Conservation (phyloP, 2,113 vertebrate genomes). For the Pelusios castaneus region DNA sequence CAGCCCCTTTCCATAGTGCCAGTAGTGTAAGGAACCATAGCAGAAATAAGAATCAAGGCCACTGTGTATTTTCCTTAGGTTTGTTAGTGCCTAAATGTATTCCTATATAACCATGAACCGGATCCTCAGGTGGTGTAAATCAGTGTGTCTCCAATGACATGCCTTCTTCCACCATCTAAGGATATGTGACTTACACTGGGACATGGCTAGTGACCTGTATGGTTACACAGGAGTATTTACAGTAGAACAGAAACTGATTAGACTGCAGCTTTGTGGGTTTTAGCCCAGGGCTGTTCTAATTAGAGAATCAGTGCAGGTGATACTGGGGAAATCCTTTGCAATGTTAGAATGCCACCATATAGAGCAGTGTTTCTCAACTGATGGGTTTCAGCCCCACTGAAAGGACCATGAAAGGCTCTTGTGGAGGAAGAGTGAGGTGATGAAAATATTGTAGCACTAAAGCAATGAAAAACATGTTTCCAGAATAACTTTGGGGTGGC, state of each 20-base stretch:
- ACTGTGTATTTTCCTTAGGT: neutral
- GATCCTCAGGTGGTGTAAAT: neutral
- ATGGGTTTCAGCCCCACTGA: neutral
- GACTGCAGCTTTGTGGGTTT: neutral
- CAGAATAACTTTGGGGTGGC: neutral
- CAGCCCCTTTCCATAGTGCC: neutral
- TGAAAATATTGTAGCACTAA: neutral
- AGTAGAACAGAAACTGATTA: accelerated
- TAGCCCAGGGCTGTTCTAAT: neutral
- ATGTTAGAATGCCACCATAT: neutral
- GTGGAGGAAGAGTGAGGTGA: accelerated
- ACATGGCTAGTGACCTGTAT: accelerated
- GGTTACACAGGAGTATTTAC: neutral
- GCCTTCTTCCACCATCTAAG: neutral
- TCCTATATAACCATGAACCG: neutral
- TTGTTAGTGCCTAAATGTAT: neutral
- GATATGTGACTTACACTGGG: accelerated
- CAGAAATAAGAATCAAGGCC: too few relatives aligned
- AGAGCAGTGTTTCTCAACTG: neutral
- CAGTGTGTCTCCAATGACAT: neutral
- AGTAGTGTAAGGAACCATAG: neutral
- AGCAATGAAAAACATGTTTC: accelerated
- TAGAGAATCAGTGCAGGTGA: neutral
- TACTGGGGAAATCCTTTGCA: neutral
- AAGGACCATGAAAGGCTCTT: neutral